phyloP scores from a whole-genome alignment of 2,888 invertebrate species.

The Pterobdella sp. region DNA sequence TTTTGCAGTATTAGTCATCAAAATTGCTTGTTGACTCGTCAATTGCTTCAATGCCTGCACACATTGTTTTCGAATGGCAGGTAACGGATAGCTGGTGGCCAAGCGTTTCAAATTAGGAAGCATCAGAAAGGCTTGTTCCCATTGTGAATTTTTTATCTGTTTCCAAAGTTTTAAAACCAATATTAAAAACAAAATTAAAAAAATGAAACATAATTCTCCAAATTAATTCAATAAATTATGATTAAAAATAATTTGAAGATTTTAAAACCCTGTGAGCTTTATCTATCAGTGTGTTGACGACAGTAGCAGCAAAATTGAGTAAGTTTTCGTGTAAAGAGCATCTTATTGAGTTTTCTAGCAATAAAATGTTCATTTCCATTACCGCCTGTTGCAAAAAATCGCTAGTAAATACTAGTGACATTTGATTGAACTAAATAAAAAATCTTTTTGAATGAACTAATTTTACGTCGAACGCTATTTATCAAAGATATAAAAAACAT shows the following conservation, averaged over 20 bases:
- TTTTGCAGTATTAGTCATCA: no score
- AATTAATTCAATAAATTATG: background rate
- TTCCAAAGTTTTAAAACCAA: background rate
- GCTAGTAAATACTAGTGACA: background rate
- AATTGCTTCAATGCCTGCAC: no score
- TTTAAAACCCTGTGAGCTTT: background rate
- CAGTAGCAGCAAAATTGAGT: background rate
- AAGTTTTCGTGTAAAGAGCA: background rate
- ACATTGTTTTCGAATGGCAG: no score
- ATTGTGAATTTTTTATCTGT: background rate
- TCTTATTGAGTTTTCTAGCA: background rate
- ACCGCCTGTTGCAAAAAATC: conserved; percentile 1
- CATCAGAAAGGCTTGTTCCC: background rate
- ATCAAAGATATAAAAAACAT: background rate
- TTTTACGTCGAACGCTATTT: no score
- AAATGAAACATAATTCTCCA: background rate
- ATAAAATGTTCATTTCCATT: background rate
- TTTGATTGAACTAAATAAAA: no score
- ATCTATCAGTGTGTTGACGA: background rate
- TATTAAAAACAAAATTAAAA: background rate
- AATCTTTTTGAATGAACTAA: no score
- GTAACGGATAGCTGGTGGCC: no score
- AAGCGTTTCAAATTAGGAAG: background rate
- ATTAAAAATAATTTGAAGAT: background rate
- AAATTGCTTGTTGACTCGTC: no score